Evolutionary conservation across 2,797 vertebrate species (phyloP).

Genomic region (Lacerta viridis): DNA sequence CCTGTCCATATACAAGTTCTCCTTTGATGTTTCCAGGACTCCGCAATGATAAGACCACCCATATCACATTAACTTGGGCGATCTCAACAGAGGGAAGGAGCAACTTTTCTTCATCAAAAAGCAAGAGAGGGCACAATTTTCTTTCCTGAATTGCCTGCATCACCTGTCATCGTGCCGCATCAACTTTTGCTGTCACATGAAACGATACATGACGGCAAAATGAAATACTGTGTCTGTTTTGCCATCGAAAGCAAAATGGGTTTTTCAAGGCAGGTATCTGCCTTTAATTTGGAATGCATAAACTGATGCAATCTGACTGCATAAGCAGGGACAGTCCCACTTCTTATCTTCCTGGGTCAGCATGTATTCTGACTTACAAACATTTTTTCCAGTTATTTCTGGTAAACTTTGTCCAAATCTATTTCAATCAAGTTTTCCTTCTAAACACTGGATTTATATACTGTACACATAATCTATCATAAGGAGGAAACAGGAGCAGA

Average conservation of each 20-base stretch:
- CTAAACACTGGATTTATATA: not conserved
- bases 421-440: slow-evolving; percentile 28
- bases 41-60: not conserved
- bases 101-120: slow-evolving; percentile 51
- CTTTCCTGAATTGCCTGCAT: slow-evolving; percentile 10
- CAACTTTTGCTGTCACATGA: slow-evolving; percentile 24
- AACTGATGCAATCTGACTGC: slow-evolving; percentile 24
- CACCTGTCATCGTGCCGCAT: not conserved
- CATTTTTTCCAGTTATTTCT: slow-evolving; percentile 46
- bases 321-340: slow-evolving; percentile 9
- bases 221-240: not conserved
- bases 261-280: slow-evolving; percentile 14
- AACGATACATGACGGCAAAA: slow-evolving; percentile 41
- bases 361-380: slow-evolving; percentile 53
- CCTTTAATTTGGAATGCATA: slow-evolving; percentile 33
- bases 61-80: slow-evolving; percentile 23
- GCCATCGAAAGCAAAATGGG: slow-evolving; percentile 8
- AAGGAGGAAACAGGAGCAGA: slow-evolving; percentile 7
- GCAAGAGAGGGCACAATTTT: slow-evolving; percentile 31
- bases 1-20: not conserved
- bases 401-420: slow-evolving; percentile 47
- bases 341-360: slow-evolving; percentile 48
- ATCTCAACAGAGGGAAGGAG: slow-evolving; percentile 16
- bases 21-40: slow-evolving; percentile 30
- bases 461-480: not conserved